A percentile compares a stretch with the other conserved stretches of the same genome.
Evolutionary conservation across 2,113 vertebrate species (phyloP).

Genomic region (Ariopsis seemanni): DNA sequence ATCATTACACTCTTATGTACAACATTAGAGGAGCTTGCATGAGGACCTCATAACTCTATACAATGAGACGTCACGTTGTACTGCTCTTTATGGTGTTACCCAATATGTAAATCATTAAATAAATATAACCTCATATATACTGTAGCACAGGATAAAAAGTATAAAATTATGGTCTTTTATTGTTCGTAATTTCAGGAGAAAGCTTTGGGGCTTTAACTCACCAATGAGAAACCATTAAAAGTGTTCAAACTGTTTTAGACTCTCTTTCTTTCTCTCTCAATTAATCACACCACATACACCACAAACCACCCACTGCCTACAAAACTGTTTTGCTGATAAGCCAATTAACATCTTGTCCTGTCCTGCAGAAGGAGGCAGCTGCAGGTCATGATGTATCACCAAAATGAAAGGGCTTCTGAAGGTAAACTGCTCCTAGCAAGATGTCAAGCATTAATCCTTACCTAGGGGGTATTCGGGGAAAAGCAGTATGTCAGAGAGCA

Average conservation of each 20-base stretch:
- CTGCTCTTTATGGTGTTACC: background rate
- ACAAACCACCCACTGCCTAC: background rate
- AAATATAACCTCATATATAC: background rate
- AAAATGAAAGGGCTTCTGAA: constrained; percentile 37
- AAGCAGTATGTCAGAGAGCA: background rate
- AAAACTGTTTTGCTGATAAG: constrained; percentile 11
- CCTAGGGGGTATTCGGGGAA: background rate
- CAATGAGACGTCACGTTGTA: background rate
- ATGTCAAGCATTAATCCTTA: background rate
- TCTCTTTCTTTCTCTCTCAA: background rate
- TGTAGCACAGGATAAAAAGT: background rate
- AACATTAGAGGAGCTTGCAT: background rate
- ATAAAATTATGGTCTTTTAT: background rate
- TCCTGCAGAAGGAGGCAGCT: constrained; percentile 9
- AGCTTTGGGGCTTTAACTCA: background rate
- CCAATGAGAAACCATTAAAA: background rate
- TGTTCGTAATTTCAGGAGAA: background rate
- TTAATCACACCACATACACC: constrained; percentile 11
- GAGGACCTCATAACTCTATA: background rate
- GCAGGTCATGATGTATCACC: background rate
- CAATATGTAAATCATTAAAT: background rate
- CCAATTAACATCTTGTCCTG: constrained; percentile 20
- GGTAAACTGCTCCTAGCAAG: background rate
- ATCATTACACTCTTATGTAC: background rate
- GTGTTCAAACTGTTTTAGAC: background rate